Percentiles rank a stretch among this genome's conserved stretches.
Evolutionary conservation across 2,888 invertebrate species (phyloP).

Genomic region (Camptogramma bilineatum): DNA sequence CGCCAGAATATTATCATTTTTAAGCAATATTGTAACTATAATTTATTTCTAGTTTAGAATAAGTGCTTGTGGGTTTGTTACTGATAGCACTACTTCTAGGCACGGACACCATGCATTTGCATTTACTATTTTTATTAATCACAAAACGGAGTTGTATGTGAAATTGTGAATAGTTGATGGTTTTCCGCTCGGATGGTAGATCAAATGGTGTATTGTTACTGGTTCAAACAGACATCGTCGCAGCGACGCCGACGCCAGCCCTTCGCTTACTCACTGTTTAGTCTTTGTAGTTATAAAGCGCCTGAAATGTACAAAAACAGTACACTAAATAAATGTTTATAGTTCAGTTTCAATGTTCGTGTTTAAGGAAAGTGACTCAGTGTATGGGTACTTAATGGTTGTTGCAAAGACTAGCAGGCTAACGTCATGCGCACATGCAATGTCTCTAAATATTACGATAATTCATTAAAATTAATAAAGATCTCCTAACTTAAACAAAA

Average conservation of each 20-base stretch:
- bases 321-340: conserved; percentile 22
- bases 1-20: conserved; percentile 39
- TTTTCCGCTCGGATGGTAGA: conserved; percentile 7
- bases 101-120: conserved; percentile 53
- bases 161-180: conserved; percentile 20
- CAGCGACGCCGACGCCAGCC: not conserved
- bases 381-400: conserved; percentile 11
- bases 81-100: conserved; percentile 17
- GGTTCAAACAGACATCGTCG: not conserved
- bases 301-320: conserved; percentile 32
- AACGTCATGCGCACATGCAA: conserved; percentile 14
- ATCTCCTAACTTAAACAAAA: conserved; percentile 18
- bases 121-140: conserved; percentile 60
- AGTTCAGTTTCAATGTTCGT: conserved; percentile 22
- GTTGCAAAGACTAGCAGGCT: conserved; percentile 15
- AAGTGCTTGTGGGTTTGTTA: conserved; percentile 7
- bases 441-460: conserved; percentile 1
- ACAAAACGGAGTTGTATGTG: conserved; percentile 27
- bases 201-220: conserved; percentile 9
- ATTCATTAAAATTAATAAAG: conserved; percentile 11
- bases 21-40: conserved; percentile 51
- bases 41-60: conserved; percentile 41
- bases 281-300: conserved; percentile 23
- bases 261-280: conserved; percentile 13
- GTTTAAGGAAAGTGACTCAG: conserved; percentile 10